Evolutionary conservation across 2,888 invertebrate genomes (phyloP), one percentile per base, ranked within the genome.

Genomic region (Morinoia aosen): DNA sequence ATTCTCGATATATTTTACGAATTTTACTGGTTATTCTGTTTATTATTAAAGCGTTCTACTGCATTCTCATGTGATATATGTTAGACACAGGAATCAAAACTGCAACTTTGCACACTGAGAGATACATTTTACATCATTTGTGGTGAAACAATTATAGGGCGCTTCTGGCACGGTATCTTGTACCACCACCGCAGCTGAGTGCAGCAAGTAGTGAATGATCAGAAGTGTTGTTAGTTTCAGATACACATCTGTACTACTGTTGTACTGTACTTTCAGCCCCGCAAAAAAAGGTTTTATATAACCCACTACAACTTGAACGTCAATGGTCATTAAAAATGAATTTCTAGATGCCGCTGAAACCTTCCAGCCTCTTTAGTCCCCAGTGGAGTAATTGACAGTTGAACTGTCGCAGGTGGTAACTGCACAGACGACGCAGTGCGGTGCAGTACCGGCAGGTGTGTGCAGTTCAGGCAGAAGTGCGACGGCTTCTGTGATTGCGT

Each of bases 401-500:
- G 33, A 33, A 76, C 93, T 93, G 93, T 0, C 93, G n/a, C 93
- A 93, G 93, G 93, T 33, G 57, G 93, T 56, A 33, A 93, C 57
- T 93, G 93, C 93, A 93, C 57, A 93, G 56, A 57, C 7, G 93
- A 33, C 40, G 93, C 93, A 93, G 93, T 93, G 93, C 56, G 33
- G 57, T 97, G 97, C 96, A 96, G 97, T n/a, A 97, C 97, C 96
- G 97, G 97, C 0, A 97, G 97, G 19, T 97, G 97, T 96, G 97
- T 97, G 48, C 96, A 97, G 57, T 96, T 97, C 58, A 97, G 97
- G 10, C 97, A 97, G 96, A 97, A 97, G 2, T 97, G 97, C 96
- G 97, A 97, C 96, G 97, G 97, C 0, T 97, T 97, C 48, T 97
- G 97, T 96, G 97, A 97, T 97, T 97, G 97, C 96, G 97, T 97